These are phyloP conservation scores for Ispidina picta DNA, from an alignment of 2,797 vertebrate genomes.

Conservation along the genomic window DNA sequence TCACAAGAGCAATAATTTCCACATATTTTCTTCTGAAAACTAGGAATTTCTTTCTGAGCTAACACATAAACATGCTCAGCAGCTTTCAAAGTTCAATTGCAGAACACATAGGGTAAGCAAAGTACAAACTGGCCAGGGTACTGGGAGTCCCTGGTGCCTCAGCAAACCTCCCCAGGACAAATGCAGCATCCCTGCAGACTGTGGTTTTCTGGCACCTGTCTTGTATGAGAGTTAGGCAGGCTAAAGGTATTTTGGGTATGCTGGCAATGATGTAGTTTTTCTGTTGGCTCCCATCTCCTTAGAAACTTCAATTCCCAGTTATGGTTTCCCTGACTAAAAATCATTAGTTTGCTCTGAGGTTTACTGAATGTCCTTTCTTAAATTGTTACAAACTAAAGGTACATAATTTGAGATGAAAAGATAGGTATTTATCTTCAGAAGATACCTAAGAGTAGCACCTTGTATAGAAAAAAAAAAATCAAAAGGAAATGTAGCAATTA, in stretches of 20 bases:
- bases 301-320: not conserved
- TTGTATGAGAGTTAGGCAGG: not conserved
- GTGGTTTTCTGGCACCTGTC: not conserved
- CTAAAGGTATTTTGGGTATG: not conserved
- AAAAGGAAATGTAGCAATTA: not conserved
- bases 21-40: conserved; percentile 6
- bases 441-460: not conserved
- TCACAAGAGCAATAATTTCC: not conserved
- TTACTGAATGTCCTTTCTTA: conserved; percentile 22
- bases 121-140: not conserved
- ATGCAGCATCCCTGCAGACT: not conserved
- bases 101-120: not conserved
- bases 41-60: conserved; percentile 30
- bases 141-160: not conserved
- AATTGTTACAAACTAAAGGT: not conserved
- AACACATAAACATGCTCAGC: not conserved
- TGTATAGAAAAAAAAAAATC: not conserved
- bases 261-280: not conserved
- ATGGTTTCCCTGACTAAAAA: not conserved
- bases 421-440: not conserved
- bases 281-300: not conserved
- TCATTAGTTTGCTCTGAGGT: not conserved
- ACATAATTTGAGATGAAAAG: conserved; percentile 21
- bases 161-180: not conserved
- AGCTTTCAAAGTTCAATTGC: not conserved